Percentiles rank a stretch among this genome's conserved stretches.
These are phyloP conservation scores for Epinephelus cyanopodus DNA, from an alignment of 2,113 vertebrate species.

Conservation along the genomic window DNA sequence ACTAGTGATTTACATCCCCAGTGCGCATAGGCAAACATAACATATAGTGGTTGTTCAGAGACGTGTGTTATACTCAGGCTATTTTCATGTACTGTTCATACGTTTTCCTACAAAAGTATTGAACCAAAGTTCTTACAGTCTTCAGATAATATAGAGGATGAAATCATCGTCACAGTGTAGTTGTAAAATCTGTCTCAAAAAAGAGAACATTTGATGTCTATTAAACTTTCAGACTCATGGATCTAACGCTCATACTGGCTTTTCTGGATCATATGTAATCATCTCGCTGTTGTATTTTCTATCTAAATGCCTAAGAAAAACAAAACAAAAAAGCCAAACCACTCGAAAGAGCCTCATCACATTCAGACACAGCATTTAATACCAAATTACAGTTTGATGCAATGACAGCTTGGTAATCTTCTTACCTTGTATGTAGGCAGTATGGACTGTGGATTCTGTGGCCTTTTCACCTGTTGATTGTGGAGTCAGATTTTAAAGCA, in stretches of 20 bases:
- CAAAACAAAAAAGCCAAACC: background rate
- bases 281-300: background rate
- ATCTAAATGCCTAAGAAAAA: background rate
- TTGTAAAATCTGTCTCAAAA: background rate
- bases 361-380: background rate
- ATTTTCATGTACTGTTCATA: too few species aligned
- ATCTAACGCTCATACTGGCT: background rate
- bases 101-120: too few species aligned
- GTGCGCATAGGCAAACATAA: too few species aligned
- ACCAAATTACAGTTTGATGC: background rate
- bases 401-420: background rate
- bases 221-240: background rate
- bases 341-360: background rate
- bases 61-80: too few species aligned
- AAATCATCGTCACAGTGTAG: background rate
- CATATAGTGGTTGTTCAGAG: too few species aligned
- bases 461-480: background rate
- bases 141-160: too few species aligned
- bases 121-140: too few species aligned
- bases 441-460: background rate
- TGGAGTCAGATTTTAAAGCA: background rate
- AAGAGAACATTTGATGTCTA: background rate
- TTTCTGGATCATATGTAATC: background rate
- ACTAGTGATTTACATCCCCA: too few species aligned
- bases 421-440: constrained; percentile 21